Conservation (phyloP, 2,888 invertebrate genomes). For the Trissolcus brochymenae region DNA sequence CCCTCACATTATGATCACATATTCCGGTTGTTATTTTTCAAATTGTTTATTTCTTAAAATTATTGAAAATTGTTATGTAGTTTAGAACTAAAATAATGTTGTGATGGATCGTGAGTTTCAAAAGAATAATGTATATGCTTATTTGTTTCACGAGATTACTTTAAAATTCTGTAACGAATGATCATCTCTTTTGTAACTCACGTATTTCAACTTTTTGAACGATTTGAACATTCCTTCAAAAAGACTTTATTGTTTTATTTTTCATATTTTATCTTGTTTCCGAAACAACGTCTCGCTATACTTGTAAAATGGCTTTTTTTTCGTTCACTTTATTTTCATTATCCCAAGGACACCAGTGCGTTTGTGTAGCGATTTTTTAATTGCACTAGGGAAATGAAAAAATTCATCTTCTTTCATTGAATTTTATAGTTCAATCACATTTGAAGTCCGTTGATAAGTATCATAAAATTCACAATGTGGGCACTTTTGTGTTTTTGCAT, state of each 20-base stretch:
- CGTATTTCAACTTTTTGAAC: conserved; percentile 58
- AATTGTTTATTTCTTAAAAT: conserved; percentile 61
- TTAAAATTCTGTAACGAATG: conserved; percentile 1
- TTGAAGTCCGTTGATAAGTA: not conserved
- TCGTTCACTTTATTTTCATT: conserved; percentile 67
- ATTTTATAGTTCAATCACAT: not conserved
- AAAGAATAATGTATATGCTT: conserved; percentile 18
- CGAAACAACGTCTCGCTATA: conserved; percentile 54
- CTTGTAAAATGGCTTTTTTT: conserved; percentile 69
- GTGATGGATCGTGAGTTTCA: conserved; percentile 48
- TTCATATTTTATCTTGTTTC: conserved; percentile 64
- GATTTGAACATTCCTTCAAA: conserved; percentile 56
- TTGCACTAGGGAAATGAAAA: conserved; percentile 15
- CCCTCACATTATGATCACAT: not conserved
- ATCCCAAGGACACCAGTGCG: conserved; percentile 48
- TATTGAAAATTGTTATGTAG: conserved; percentile 67
- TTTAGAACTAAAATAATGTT: conserved; percentile 50
- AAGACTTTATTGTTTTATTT: conserved; percentile 55
- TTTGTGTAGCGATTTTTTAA: conserved; percentile 36
- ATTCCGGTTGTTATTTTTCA: conserved; percentile 65
- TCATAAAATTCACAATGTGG: too few species aligned
- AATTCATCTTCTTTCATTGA: not conserved
- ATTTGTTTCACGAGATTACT: not conserved
- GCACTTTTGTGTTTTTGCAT: too few species aligned
- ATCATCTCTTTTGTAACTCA: conserved; percentile 54